phyloP scores from a whole-genome alignment of 2,113 vertebrate species.

The Syrrhaptes paradoxus region DNA sequence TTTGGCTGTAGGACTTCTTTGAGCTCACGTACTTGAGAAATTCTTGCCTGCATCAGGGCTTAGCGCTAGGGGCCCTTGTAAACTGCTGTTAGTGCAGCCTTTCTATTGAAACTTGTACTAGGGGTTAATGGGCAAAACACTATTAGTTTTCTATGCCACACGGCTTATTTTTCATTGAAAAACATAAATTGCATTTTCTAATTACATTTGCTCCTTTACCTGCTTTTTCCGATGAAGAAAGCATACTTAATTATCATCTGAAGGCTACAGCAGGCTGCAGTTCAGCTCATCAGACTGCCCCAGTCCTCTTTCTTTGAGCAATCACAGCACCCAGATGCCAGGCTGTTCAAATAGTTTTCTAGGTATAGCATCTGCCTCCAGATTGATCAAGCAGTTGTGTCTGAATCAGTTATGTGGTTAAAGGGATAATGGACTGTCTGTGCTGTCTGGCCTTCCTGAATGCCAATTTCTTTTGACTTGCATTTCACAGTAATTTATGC shows the following conservation, averaged over 20 bases:
- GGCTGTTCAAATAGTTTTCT: conserved; percentile 12
- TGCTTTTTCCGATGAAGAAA: not conserved
- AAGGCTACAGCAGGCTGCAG: not conserved
- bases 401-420: conserved; percentile 63
- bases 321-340: conserved; percentile 4
- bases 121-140: not conserved
- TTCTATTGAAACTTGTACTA: not conserved
- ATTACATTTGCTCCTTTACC: not conserved
- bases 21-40: not conserved
- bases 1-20: not conserved
- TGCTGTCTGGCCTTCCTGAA: conserved; percentile 46
- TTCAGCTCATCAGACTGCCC: not conserved
- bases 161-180: not conserved
- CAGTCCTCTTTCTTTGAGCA: not conserved
- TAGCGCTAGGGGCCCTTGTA: not conserved
- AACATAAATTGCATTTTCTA: not conserved
- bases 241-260: not conserved
- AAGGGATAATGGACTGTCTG: conserved; percentile 61
- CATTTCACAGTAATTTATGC: conserved; percentile 48
- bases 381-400: conserved; percentile 52
- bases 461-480: conserved; percentile 56
- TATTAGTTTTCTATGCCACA: not conserved
- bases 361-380: conserved; percentile 28
- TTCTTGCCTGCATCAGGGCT: not conserved
- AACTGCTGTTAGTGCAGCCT: not conserved